Evolutionary conservation across 2,888 invertebrate species (phyloP), one percentile per base, ranked within the genome.

Genomic region (Lapara coniferarum): DNA sequence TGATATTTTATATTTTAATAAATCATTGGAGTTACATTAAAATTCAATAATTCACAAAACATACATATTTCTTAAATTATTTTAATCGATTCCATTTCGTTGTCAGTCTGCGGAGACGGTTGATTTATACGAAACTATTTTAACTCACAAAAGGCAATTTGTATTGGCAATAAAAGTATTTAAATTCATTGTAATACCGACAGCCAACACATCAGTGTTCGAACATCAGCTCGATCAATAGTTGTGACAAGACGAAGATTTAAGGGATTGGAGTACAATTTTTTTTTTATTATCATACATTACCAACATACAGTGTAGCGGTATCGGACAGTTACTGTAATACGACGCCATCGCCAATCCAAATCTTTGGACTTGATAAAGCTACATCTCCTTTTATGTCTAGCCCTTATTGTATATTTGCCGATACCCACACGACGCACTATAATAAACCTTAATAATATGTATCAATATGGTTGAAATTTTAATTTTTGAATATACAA

Each of bases 111-210:
- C 16, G 25, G 12, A 25, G 8, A n/a, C 19, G 12, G 46, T 49
- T 63, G 63, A 63, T 63, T 63, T 63, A 63, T 63, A 19, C n/a
- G 7, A 63, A 49, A 63, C 63, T 63, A 63, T 63, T 63, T 63
- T 63, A 63, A 63, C 44, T 19, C 46, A 63, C 63, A 63, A 49
- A 55, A 49, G 19, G 49, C 63, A 63, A 49, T 63, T 63, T 63
- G 63, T 63, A 63, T 63, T 63, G 49, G 63, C 63, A 63, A 63
- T 63, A 63, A 63, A 63, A 63, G 63, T 63, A 59, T 63, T 63
- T 63, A 63, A 49, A 63, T 63, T 49, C 63, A 63, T 46, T 63
- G 63, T 63, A 49, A 63, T 49, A 46, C 63, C 19, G 63, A 63
- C 63, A 63, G 13, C 19, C 16, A 19, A 63, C 63, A 63, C 49